These are phyloP conservation scores for Trachelus stipa DNA, from an alignment of 2,888 invertebrate genomes.

Conservation along the genomic window DNA sequence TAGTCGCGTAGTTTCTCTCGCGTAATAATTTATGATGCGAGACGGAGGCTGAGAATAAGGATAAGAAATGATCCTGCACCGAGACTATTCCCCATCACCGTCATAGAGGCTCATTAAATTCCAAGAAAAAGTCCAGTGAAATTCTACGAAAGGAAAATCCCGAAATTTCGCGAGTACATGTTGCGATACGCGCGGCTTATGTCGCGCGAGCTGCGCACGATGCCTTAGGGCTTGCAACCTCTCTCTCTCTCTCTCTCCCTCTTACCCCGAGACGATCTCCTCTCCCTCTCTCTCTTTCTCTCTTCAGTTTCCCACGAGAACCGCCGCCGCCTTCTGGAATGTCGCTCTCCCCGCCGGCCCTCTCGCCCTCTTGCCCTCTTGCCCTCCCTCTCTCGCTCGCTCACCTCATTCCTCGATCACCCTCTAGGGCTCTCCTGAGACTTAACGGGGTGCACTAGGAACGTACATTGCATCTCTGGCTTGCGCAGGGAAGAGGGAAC, in stretches of 20 bases:
- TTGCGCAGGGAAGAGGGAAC: slow-evolving; percentile 7
- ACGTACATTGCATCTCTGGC: slow-evolving; percentile 13
- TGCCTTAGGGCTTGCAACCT: slow-evolving; percentile 52
- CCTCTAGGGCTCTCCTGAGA: slow-evolving; percentile 31
- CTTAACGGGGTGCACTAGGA: slow-evolving; percentile 33
- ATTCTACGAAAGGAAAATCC: slow-evolving; percentile 32
- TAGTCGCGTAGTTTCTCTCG: no score
- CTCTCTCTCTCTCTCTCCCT: slow-evolving; percentile 40
- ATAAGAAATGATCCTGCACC: no score
- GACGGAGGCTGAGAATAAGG: no score
- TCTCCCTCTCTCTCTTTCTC: slow-evolving; percentile 55
- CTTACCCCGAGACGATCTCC: slow-evolving; percentile 45
- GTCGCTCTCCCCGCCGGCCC: slow-evolving; percentile 58
- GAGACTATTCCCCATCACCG: no score
- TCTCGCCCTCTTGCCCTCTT: slow-evolving; percentile 17
- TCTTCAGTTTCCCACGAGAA: slow-evolving; percentile 65
- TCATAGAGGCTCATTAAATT: background rate
- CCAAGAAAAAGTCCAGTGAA: slow-evolving; percentile 12
- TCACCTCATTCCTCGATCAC: slow-evolving; percentile 23
- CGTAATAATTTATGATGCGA: no score
- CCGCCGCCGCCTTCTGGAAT: slow-evolving; percentile 66
- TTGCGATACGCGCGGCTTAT: slow-evolving; percentile 37
- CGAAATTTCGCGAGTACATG: slow-evolving; percentile 35
- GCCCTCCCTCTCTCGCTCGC: slow-evolving; percentile 35
- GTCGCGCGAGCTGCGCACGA: slow-evolving; percentile 57